Base-by-base conservation (phyloP, 2,797 vertebrate genomes). In the Typhlichthys subterraneus region DNA sequence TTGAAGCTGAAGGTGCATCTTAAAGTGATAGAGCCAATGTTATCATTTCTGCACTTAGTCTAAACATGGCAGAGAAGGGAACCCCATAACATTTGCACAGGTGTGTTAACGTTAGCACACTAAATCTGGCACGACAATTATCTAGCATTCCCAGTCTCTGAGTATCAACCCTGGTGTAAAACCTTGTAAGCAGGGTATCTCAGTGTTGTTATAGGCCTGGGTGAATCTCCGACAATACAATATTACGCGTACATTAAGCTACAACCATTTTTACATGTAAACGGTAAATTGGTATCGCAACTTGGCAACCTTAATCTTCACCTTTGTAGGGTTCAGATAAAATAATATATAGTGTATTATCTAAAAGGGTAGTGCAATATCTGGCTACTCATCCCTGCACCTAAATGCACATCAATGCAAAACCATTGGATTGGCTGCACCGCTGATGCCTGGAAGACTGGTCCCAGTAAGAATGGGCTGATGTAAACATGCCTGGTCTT, bases 401-500 rank as follows among this genome's bases (percentile, higher is more conserved):
- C 12, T 12, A 13, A 29, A 12, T 19, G 12, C 12, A 31, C 4
- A 15, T 31, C 11, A 11, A 57, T 46, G 55, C 29, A 23, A 62
- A 42, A 49, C 63, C 47, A n/a, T 69, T 56, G 64, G 60, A 53
- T 15, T 70, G 63, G 64, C 70, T 86, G 23, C 23, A 29, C 23
- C 23, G 4, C 23, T 29, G 23, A 29, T 29, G 81, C 76, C 76
- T 81, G 79, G 23, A 29, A 4, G 23, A 88, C 82, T 88, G 78
- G 85, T 84, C 81, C 77, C 74, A 69, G 80, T 87, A 85, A 90
- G 87, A 90, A 86, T 77, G 73, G 72, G 70, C 69, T 88, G 86
- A 87, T 92, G 77, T 94, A 93, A 94, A 94, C 93, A 93, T 75
- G 76, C 85, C 45, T 53, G 85, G 83, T 79, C 71, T 84, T 92